These are phyloP conservation scores for Balearica regulorum DNA, from an alignment of 2,797 vertebrate species.

Conservation along the genomic window DNA sequence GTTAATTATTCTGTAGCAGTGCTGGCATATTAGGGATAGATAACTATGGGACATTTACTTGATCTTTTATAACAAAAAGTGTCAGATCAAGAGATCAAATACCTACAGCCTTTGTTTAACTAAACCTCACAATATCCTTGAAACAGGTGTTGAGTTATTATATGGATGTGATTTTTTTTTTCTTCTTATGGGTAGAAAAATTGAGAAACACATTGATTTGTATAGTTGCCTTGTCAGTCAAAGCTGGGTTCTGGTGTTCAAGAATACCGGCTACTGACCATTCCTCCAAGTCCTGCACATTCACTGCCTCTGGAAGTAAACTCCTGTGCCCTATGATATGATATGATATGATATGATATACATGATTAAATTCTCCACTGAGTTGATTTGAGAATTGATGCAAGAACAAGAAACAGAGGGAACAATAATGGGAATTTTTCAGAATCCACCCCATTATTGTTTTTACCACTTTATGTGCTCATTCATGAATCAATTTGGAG, in stretches of 20 bases:
- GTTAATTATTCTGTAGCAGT: background rate
- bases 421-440: background rate
- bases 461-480: background rate
- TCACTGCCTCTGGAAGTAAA: background rate
- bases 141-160: background rate
- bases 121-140: background rate
- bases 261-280: background rate
- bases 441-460: background rate
- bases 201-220: background rate
- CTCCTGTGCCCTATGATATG: background rate
- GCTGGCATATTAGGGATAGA: background rate
- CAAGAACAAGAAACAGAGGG: background rate
- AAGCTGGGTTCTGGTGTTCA: background rate
- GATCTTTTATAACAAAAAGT: background rate
- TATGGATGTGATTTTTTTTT: background rate
- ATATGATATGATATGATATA: fast-evolving
- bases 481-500: background rate
- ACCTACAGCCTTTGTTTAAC: background rate
- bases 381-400: background rate
- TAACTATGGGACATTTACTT: background rate
- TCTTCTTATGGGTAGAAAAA: background rate
- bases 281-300: background rate
- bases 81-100: background rate
- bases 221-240: background rate
- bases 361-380: background rate